A percentile compares a stretch with the other conserved stretches of the same genome.
Conservation (phyloP, 2,113 vertebrate species). For the Himantopus leucocephalus region DNA sequence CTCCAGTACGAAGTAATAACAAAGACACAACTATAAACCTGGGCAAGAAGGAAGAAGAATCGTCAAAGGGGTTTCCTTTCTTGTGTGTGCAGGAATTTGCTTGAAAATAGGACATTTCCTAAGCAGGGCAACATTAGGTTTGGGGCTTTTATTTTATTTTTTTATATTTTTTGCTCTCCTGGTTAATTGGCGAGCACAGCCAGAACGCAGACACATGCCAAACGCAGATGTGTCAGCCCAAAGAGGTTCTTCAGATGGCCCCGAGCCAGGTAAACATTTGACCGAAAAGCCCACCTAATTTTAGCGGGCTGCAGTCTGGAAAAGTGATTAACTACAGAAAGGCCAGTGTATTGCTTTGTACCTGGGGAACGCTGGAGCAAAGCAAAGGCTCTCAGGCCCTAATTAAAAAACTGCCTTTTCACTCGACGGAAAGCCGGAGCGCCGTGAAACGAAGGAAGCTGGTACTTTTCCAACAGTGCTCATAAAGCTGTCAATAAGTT, state of each 20-base stretch:
- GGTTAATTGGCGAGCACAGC: constrained; percentile 46
- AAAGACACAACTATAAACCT: not conserved
- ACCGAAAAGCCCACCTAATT: constrained; percentile 72
- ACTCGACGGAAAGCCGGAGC: constrained; percentile 46
- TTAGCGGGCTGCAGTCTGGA: constrained; percentile 76
- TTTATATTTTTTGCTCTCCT: constrained; percentile 7
- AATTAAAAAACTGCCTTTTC: constrained; percentile 83
- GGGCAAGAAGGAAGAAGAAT: not conserved
- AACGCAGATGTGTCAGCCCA: constrained; percentile 70
- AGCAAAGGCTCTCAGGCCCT: constrained; percentile 80
- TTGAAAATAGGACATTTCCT: not conserved
- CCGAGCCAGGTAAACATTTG: constrained; percentile 70
- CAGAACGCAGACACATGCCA: constrained; percentile 34
- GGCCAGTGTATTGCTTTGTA: constrained; percentile 70
- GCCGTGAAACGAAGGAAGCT: constrained; percentile 63
- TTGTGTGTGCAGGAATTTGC: not conserved
- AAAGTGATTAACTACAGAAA: constrained; percentile 82
- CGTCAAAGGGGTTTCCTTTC: not conserved
- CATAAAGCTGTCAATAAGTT: constrained; percentile 80
- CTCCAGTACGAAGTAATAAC: not conserved
- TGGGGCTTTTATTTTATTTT: not conserved
- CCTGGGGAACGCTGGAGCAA: constrained; percentile 71
- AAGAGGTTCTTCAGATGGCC: constrained; percentile 59
- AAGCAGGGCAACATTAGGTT: not conserved
- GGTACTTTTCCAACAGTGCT: constrained; percentile 69